A percentile compares a stretch with the other conserved stretches of the same genome.
Conservation (phyloP, 2,113 vertebrate genomes). For the Xiphophorus maculatus region DNA sequence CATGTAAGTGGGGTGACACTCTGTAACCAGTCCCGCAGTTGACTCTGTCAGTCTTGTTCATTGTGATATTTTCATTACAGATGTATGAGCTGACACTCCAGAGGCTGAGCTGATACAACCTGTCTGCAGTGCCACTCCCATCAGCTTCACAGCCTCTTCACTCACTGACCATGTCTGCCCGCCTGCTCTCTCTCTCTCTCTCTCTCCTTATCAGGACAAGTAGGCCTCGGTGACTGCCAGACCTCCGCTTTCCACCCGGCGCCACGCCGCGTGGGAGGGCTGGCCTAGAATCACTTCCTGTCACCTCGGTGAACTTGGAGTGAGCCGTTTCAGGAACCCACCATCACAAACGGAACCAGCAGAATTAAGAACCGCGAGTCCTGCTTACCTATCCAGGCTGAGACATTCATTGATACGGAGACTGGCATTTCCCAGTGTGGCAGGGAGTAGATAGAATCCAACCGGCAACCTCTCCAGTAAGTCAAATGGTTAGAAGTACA, state of each 20-base stretch:
- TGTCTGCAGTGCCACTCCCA: constrained; percentile 10
- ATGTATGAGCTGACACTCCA: constrained; percentile 24
- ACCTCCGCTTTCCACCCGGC: neutral
- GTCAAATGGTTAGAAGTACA: neutral
- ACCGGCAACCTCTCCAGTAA: no score
- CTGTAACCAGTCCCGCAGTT: constrained; percentile 41
- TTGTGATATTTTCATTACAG: constrained; percentile 55
- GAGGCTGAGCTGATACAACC: constrained; percentile 14
- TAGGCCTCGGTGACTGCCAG: constrained; percentile 32
- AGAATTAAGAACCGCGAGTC: neutral
- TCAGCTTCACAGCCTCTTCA: constrained; percentile 26
- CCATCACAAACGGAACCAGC: neutral
- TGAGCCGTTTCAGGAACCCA: neutral
- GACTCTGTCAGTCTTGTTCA: constrained; percentile 46
- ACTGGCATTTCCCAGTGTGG: no score
- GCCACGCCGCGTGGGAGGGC: constrained; percentile 3
- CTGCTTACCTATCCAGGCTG: no score
- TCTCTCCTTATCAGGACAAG: constrained; percentile 60
- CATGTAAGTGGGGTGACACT: constrained; percentile 35
- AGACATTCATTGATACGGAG: neutral
- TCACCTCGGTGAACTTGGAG: constrained; percentile 4
- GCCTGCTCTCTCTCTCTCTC: constrained; percentile 23
- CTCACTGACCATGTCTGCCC: constrained; percentile 17
- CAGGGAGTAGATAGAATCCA: no score
- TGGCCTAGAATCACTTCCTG: constrained; percentile 35